These are phyloP conservation scores for Itoplectis maculator DNA, from an alignment of 2,888 invertebrate species.

Conservation along the genomic window DNA sequence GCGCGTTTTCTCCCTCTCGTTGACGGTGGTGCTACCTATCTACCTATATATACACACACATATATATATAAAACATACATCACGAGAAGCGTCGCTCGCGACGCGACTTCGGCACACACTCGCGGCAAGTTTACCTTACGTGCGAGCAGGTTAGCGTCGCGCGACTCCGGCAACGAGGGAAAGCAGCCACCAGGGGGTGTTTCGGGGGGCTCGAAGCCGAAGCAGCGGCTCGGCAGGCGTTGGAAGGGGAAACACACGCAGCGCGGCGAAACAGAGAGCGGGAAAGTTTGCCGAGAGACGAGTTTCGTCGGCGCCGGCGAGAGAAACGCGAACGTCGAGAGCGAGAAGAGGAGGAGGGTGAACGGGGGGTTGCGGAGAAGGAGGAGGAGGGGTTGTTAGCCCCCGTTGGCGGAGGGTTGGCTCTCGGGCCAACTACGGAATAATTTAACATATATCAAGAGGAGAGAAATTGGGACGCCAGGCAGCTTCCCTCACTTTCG, in stretches of 20 bases:
- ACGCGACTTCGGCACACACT: constrained; percentile 31
- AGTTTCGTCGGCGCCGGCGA: constrained; percentile 24
- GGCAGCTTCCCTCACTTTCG: neutral
- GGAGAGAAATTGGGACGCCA: constrained; percentile 73
- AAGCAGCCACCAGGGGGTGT: neutral
- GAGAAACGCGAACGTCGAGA: constrained; percentile 35
- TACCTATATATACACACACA: no score
- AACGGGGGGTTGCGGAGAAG: neutral
- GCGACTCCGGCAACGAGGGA: constrained; percentile 31
- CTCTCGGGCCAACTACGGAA: constrained; percentile 70
- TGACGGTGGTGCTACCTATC: no score
- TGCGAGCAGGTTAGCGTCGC: constrained; percentile 34
- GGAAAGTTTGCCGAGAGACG: constrained; percentile 59
- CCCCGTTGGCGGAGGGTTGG: constrained; percentile 29
- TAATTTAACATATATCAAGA: constrained; percentile 79
- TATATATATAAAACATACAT: no score
- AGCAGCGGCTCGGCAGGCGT: constrained; percentile 19
- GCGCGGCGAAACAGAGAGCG: constrained; percentile 39
- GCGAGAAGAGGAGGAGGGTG: constrained; percentile 14
- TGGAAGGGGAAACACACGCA: constrained; percentile 53
- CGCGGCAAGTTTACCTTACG: constrained; percentile 68
- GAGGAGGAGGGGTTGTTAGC: constrained; percentile 11
- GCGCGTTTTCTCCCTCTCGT: no score
- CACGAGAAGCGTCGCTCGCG: no score
- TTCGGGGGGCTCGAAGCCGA: no score